phyloP scores from a whole-genome alignment of 2,888 invertebrate genomes.

The Andrena bicolor region DNA sequence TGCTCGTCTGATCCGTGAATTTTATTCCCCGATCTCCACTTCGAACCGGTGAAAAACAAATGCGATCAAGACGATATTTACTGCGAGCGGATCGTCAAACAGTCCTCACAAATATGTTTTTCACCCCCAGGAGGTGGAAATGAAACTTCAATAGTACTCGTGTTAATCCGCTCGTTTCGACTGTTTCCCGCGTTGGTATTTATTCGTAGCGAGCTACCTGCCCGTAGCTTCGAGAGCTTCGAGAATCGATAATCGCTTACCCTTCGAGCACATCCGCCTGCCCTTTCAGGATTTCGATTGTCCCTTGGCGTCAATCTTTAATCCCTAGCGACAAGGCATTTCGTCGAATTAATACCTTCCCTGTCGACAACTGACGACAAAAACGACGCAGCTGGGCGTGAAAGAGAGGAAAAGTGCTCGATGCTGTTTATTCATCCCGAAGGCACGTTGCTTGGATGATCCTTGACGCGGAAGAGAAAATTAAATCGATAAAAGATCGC shows the following conservation, averaged over 20 bases:
- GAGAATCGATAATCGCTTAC: conserved; percentile 9
- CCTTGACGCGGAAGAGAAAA: background rate
- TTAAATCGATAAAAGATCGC: background rate
- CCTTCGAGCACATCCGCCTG: background rate
- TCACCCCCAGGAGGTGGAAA: background rate
- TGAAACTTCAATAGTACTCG: conserved; percentile 27
- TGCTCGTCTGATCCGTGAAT: conserved; percentile 12
- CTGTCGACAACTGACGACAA: background rate
- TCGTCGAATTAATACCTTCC: background rate
- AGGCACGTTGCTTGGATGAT: background rate
- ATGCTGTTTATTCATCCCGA: background rate
- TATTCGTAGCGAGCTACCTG: background rate
- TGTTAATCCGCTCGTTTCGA: conserved; percentile 13
- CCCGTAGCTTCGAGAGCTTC: background rate
- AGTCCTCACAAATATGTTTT: conserved; percentile 23
- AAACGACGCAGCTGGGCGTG: background rate
- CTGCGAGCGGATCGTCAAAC: conserved; percentile 36
- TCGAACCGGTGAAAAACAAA: conserved; percentile 15
- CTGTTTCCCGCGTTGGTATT: background rate
- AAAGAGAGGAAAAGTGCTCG: background rate
- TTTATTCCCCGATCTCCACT: conserved; percentile 13
- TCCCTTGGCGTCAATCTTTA: conserved; percentile 13
- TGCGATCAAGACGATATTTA: conserved; percentile 33
- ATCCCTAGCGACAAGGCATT: conserved; percentile 7
- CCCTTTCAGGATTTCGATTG: background rate